These are phyloP conservation scores for Leptothorax acervorum DNA, from an alignment of 2,888 invertebrate species.

Conservation along the genomic window DNA sequence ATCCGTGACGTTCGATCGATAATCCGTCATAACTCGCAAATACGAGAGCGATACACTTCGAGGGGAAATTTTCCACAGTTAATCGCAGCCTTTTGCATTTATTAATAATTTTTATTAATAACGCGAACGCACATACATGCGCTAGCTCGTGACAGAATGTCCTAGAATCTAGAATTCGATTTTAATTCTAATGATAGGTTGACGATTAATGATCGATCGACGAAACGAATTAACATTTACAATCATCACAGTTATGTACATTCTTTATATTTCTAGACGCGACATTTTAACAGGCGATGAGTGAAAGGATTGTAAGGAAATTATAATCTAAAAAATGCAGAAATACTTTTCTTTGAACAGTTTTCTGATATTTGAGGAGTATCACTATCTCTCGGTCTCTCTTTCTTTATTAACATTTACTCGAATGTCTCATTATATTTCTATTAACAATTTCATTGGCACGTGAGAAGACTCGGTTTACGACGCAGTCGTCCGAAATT, in stretches of 20 bases:
- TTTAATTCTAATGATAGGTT: neutral
- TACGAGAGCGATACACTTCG: neutral
- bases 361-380: neutral
- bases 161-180: neutral
- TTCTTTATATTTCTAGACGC: too few species aligned
- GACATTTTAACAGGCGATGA: neutral
- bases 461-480: slow-evolving; percentile 9
- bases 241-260: too few species aligned
- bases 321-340: neutral
- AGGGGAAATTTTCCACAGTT: neutral
- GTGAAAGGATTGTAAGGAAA: neutral
- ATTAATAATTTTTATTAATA: slow-evolving; percentile 3
- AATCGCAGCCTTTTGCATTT: neutral
- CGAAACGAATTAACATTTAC: neutral
- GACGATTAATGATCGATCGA: neutral
- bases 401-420: neutral
- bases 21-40: neutral
- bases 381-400: neutral
- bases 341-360: neutral
- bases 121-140: neutral
- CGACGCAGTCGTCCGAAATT: slow-evolving; percentile 2
- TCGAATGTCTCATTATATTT: neutral
- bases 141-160: neutral
- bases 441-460: neutral
- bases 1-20: neutral